Evolutionary conservation across 2,888 invertebrate species (phyloP).

Genomic region (Drosophila pegasa): DNA sequence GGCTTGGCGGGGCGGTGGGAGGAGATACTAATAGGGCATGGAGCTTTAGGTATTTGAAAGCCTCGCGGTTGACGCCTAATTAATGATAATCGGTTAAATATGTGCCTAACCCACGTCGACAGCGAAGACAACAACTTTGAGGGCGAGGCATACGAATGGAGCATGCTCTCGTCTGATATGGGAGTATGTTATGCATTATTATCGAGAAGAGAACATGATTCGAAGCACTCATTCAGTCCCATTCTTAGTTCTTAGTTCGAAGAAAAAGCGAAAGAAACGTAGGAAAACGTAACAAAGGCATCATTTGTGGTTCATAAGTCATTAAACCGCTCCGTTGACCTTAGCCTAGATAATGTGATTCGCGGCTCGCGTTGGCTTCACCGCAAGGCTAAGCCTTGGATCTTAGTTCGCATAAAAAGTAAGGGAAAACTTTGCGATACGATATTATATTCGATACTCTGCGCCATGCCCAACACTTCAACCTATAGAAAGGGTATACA

Average conservation of each 20-base stretch:
- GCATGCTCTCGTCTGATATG: neutral
- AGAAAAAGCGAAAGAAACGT: neutral
- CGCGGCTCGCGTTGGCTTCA: neutral
- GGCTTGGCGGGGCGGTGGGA: neutral
- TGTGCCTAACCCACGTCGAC: neutral
- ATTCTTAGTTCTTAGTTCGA: neutral
- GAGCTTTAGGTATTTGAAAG: constrained; percentile 20
- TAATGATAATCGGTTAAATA: constrained; percentile 63
- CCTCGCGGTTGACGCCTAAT: constrained; percentile 54
- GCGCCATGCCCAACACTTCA: neutral
- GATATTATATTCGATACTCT: neutral
- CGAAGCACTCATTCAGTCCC: neutral
- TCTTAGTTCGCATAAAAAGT: neutral
- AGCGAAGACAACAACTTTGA: neutral
- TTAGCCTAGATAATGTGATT: neutral
- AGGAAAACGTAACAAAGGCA: neutral
- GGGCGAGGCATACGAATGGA: neutral
- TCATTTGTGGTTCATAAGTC: neutral
- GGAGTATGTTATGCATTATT: no score
- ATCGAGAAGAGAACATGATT: no score
- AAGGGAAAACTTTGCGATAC: neutral
- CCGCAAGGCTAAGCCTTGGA: neutral
- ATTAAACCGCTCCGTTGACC: neutral
- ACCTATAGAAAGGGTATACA: neutral
- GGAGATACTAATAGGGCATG: neutral